Conservation (phyloP, 2,797 vertebrate genomes). For the Crypturellus tataupa region DNA sequence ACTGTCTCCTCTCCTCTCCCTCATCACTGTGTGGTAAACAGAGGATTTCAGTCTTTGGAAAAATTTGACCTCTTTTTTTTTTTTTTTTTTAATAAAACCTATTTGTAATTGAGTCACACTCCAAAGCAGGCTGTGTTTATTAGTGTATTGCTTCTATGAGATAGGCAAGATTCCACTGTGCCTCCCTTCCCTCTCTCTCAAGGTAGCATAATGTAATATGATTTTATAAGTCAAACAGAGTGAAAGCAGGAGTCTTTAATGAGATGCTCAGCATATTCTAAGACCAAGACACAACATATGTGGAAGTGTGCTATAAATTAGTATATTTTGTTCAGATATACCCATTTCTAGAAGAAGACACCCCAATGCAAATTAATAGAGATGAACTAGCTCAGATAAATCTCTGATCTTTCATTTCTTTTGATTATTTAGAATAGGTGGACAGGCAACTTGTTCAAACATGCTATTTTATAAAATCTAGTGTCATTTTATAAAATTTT, state of each 20-base stretch:
- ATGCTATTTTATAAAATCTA: not conserved
- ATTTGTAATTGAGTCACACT: not conserved
- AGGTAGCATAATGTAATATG: not conserved
- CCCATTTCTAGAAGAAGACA: not conserved
- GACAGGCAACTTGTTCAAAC: not conserved
- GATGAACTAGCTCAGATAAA: not conserved
- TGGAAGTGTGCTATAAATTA: not conserved
- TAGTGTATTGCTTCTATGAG: not conserved
- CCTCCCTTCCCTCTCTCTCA: not conserved
- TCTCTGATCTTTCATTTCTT: not conserved
- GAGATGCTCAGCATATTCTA: not conserved
- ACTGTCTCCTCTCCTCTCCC: not conserved
- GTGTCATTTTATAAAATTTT: not conserved
- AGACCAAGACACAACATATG: not conserved
- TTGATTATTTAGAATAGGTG: not conserved
- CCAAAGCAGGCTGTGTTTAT: not conserved
- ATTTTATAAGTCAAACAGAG: not conserved
- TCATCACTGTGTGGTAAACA: accelerated
- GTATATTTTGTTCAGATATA: not conserved
- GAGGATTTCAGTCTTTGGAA: not conserved
- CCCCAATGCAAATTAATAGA: not conserved
- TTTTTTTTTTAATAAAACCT: not conserved
- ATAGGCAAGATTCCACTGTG: not conserved
- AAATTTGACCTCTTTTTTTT: too few relatives aligned
- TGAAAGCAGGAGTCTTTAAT: not conserved